phyloP scores from a whole-genome alignment of 2,888 invertebrate genomes.

The Drosophila birchii region DNA sequence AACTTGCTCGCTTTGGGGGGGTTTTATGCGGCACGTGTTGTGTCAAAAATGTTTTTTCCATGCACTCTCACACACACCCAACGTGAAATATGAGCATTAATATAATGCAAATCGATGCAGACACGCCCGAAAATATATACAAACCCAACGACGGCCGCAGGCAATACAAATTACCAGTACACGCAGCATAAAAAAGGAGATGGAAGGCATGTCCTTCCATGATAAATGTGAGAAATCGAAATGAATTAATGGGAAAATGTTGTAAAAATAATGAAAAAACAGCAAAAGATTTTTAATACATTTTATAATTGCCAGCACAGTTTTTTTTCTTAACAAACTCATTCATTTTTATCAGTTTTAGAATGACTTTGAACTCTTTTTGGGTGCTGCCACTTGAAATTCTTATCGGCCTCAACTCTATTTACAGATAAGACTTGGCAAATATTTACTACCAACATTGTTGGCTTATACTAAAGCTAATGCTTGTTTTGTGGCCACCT shows the following conservation, averaged over 20 bases:
- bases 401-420: slow-evolving; percentile 3
- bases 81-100: slow-evolving; percentile 21
- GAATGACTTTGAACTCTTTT: slow-evolving; percentile 13
- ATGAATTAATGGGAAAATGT: background rate
- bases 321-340: background rate
- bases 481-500: background rate
- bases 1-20: background rate
- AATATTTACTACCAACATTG: slow-evolving; percentile 7
- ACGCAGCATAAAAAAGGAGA: background rate
- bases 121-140: slow-evolving; percentile 7
- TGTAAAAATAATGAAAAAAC: background rate
- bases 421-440: slow-evolving; percentile 14
- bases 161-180: slow-evolving; percentile 2
- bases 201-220: slow-evolving; percentile 3
- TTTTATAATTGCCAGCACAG: background rate
- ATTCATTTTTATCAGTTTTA: background rate
- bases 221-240: background rate
- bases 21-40: background rate
- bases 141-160: background rate
- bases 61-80: slow-evolving; percentile 4
- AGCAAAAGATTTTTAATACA: background rate
- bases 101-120: slow-evolving; percentile 36
- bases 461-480: slow-evolving; percentile 2
- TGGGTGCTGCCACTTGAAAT: slow-evolving; percentile 1
- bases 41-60: background rate